phyloP scores from a whole-genome alignment of 2,113 vertebrate species.

The Platycercus adscitus region DNA sequence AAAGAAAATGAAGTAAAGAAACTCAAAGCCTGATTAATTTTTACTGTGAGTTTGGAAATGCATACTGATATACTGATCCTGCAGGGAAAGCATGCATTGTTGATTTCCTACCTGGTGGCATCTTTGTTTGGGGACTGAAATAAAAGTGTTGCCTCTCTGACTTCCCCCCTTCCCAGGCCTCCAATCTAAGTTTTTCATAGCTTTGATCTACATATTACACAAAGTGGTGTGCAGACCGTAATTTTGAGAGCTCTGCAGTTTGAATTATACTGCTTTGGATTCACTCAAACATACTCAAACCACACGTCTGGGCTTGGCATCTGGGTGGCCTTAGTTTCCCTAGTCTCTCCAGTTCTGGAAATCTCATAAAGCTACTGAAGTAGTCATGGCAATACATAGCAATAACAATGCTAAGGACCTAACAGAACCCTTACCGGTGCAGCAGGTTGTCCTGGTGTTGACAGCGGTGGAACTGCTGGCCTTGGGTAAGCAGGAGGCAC shows the following conservation, averaged over 20 bases:
- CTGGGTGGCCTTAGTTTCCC: neutral
- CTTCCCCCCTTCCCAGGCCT: neutral
- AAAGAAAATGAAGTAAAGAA: neutral
- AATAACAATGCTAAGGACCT: neutral
- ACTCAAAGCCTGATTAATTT: neutral
- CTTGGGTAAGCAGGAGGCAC: slow-evolving; percentile 69
- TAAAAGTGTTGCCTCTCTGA: neutral
- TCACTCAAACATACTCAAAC: neutral
- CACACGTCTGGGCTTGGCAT: neutral
- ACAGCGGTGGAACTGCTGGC: slow-evolving; percentile 83
- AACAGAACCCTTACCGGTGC: slow-evolving; percentile 73
- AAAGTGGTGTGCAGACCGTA: neutral
- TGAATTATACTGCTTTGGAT: neutral
- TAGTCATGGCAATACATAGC: neutral
- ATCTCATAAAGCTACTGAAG: neutral
- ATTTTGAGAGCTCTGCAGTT: neutral
- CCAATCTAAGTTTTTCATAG: neutral
- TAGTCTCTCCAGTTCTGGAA: neutral
- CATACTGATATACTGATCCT: neutral
- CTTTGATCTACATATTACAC: neutral
- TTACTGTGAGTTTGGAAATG: neutral
- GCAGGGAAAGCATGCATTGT: neutral
- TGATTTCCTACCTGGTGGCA: neutral
- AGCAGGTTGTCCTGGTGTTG: slow-evolving; percentile 85
- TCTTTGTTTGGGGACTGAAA: neutral